Percentiles rank a stretch among this genome's conserved stretches.
phyloP scores from a whole-genome alignment of 2,113 vertebrate genomes.

The Serinus canaria region DNA sequence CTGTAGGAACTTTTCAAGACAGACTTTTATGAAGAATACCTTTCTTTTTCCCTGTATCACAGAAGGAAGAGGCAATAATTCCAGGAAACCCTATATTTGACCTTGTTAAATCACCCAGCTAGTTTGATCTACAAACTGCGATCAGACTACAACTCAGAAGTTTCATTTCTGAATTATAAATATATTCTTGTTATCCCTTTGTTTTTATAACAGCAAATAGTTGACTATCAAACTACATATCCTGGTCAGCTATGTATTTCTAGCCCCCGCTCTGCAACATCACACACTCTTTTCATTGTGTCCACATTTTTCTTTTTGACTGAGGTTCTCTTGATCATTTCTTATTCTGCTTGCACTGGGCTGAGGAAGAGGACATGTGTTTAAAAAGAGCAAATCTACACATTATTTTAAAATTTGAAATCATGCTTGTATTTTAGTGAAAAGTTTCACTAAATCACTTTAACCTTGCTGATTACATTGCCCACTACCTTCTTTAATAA shows the following conservation, averaged over 20 bases:
- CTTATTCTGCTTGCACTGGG: background rate
- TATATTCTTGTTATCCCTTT: background rate
- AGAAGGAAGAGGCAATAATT: background rate
- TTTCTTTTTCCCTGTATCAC: background rate
- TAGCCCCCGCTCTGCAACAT: background rate
- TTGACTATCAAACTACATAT: background rate
- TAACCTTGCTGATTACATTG: background rate
- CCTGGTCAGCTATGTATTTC: background rate
- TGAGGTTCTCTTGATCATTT: background rate
- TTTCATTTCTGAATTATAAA: background rate
- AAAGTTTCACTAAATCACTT: background rate
- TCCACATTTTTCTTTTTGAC: background rate
- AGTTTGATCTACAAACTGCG: background rate
- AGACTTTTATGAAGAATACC: background rate
- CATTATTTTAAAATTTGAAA: background rate
- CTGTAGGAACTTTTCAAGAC: background rate
- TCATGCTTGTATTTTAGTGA: background rate
- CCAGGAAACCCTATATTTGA: background rate
- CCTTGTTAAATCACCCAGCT: accelerated
- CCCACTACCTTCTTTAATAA: background rate
- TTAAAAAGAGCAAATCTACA: background rate
- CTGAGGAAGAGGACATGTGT: background rate
- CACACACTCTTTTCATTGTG: background rate
- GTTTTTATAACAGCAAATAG: background rate
- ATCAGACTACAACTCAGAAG: background rate